Percentiles rank a stretch among this genome's conserved stretches.
These are phyloP conservation scores for Pollenia amentaria DNA, from an alignment of 2,888 invertebrate species.

Conservation along the genomic window DNA sequence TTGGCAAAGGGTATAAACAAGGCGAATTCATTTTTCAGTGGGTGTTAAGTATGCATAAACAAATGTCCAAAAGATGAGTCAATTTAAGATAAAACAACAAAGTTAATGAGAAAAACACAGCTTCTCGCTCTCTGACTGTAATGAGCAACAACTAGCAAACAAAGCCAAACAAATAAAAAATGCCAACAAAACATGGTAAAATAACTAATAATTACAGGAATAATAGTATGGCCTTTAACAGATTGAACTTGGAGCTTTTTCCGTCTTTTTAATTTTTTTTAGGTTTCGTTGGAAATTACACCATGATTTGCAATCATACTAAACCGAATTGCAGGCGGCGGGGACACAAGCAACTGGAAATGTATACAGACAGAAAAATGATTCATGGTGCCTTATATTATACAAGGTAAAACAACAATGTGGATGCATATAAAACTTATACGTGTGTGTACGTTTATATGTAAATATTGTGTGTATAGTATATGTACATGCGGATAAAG, in stretches of 20 bases:
- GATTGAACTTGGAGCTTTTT: conserved; percentile 34
- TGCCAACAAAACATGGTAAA: neutral
- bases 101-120: neutral
- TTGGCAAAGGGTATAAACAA: no score
- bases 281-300: conserved; percentile 43
- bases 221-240: conserved; percentile 27
- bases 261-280: neutral
- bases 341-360: conserved; percentile 18
- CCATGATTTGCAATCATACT: conserved; percentile 52
- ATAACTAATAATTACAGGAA: conserved; percentile 9
- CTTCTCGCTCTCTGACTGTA: neutral
- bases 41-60: conserved; percentile 4
- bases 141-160: conserved; percentile 17
- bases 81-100: neutral
- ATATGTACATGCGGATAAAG: conserved; percentile 49
- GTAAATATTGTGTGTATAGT: no score
- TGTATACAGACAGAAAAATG: conserved; percentile 19
- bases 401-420: conserved; percentile 16
- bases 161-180: neutral
- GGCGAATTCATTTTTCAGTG: no score
- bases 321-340: neutral
- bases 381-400: conserved; percentile 48
- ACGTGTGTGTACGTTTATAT: neutral
- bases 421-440: conserved; percentile 8
- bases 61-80: conserved; percentile 1